These are phyloP conservation scores for Tiliacea citrago DNA, from an alignment of 2,888 invertebrate genomes.

Conservation along the genomic window DNA sequence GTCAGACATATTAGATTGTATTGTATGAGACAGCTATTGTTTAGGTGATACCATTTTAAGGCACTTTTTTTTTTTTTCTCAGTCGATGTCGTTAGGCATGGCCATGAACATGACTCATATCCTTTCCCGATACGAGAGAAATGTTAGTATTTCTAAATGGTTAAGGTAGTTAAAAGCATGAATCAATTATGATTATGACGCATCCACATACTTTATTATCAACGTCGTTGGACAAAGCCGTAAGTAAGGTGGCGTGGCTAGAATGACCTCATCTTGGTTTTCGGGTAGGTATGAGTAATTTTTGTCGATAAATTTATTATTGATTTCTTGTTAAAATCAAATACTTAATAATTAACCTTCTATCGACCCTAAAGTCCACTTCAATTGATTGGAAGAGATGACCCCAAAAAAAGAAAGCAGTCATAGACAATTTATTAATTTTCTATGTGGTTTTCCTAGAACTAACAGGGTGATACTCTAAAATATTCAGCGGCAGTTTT, in stretches of 20 bases:
- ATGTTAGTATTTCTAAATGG: slow-evolving; percentile 57
- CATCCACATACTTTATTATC: slow-evolving; percentile 43
- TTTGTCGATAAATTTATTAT: background rate
- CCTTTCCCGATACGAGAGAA: slow-evolving; percentile 65
- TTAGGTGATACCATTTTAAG: slow-evolving; percentile 51
- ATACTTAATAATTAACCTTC: background rate
- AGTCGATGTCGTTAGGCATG: slow-evolving; percentile 37
- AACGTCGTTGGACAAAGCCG: slow-evolving; percentile 30
- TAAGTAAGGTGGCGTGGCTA: slow-evolving; percentile 46
- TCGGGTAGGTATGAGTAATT: slow-evolving; percentile 39
- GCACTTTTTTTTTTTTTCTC: slow-evolving; percentile 50
- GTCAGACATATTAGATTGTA: slow-evolving; percentile 52
- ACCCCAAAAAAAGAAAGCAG: slow-evolving; percentile 4
- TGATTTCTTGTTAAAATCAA: slow-evolving; percentile 15
- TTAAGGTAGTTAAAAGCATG: slow-evolving; percentile 54
- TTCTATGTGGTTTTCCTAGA: slow-evolving; percentile 1
- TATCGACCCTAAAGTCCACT: background rate
- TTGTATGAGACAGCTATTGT: slow-evolving; percentile 54
- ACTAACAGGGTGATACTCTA: slow-evolving; percentile 8
- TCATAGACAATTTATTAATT: background rate
- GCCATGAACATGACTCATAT: slow-evolving; percentile 63
- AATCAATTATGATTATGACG: slow-evolving; percentile 61
- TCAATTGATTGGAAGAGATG: background rate
- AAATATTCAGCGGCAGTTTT: slow-evolving; percentile 46
- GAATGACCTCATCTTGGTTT: slow-evolving; percentile 57